These are phyloP conservation scores for Dicaeum eximium DNA, from an alignment of 2,113 vertebrate species.

Conservation along the genomic window DNA sequence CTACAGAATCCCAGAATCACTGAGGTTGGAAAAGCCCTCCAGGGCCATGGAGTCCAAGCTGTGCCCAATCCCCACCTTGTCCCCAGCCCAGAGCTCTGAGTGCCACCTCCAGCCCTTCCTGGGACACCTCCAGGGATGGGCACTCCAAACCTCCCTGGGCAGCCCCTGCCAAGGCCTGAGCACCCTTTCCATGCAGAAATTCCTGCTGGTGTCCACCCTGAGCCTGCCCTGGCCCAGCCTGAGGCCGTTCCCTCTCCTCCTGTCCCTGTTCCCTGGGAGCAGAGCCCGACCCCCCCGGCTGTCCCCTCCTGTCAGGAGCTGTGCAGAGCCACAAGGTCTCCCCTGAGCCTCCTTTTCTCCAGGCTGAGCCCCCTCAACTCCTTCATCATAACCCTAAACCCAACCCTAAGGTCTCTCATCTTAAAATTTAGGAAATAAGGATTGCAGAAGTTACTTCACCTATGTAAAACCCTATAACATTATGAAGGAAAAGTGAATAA, in stretches of 20 bases:
- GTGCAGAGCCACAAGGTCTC: background rate
- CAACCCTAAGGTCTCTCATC: background rate
- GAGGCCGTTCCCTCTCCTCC: background rate
- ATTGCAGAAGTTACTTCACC: background rate
- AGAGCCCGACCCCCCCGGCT: background rate
- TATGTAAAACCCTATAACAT: background rate
- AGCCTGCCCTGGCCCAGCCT: background rate
- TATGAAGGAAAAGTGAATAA: background rate
- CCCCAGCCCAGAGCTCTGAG: background rate
- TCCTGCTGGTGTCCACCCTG: rapidly evolving
- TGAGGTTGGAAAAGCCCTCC: background rate
- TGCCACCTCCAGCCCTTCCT: rapidly evolving
- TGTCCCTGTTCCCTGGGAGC: background rate
- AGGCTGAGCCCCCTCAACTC: background rate
- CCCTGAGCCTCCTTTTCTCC: background rate
- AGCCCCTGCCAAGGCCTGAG: background rate
- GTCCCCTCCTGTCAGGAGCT: background rate
- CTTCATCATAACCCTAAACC: background rate
- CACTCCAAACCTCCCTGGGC: background rate
- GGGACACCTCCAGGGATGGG: background rate
- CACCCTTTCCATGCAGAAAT: background rate
- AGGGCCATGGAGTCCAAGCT: rapidly evolving
- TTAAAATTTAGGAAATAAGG: background rate
- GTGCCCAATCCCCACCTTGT: rapidly evolving
- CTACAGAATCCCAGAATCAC: background rate